Conservation (phyloP, 2,113 vertebrate genomes). For the Tachuris rubrigastra region DNA sequence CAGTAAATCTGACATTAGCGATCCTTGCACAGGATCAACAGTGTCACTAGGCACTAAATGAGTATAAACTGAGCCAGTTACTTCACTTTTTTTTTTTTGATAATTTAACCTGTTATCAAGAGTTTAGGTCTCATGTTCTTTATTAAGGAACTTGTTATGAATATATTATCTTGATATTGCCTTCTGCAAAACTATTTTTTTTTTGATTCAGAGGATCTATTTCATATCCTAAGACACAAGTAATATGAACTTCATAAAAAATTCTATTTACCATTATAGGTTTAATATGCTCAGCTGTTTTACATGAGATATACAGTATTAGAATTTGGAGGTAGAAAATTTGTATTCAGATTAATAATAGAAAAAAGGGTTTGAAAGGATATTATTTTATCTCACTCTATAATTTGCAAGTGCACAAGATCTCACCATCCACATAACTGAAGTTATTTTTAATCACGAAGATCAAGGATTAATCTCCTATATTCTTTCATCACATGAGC, state of each 20-base stretch:
- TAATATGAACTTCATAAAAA: background rate
- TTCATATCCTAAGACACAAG: background rate
- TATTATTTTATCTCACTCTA: slow-evolving; percentile 24
- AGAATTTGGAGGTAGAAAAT: slow-evolving; percentile 1
- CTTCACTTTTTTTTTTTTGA: background rate
- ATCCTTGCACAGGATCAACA: background rate
- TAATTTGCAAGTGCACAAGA: slow-evolving; percentile 1
- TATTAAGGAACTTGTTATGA: background rate
- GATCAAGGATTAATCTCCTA: slow-evolving; percentile 30
- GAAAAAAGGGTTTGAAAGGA: slow-evolving; percentile 3
- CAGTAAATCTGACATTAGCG: background rate
- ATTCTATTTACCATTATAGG: background rate
- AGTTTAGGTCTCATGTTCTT: background rate
- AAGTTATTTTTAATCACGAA: slow-evolving; percentile 33
- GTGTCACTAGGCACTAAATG: too few relatives aligned
- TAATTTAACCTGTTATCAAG: background rate
- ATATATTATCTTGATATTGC: background rate
- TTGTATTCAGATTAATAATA: background rate
- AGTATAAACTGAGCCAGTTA: background rate
- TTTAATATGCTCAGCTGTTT: background rate
- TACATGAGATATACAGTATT: background rate
- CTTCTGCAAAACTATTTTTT: background rate
- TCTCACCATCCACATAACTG: background rate
- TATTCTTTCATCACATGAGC: slow-evolving; percentile 37
- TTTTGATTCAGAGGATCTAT: background rate